phyloP scores from a whole-genome alignment of 2,797 vertebrate genomes.

The Pangasius larnaudii region DNA sequence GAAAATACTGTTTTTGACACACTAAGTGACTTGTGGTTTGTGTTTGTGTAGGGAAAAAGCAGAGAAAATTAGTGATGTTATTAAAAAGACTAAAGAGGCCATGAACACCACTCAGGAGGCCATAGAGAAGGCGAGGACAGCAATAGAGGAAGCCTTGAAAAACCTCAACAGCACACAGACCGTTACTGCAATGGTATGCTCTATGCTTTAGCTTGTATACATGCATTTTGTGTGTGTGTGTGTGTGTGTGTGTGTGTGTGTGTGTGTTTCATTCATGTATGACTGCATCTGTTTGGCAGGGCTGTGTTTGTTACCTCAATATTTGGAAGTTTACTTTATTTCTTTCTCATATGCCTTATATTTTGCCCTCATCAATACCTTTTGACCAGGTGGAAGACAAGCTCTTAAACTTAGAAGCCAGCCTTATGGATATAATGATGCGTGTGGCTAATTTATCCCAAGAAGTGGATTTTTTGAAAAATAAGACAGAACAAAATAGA shows the following conservation, averaged over 20 bases:
- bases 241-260: slow-evolving; percentile 1
- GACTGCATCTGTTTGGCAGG: not conserved
- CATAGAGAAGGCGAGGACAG: slow-evolving; percentile 63
- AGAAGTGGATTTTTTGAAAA: slow-evolving; percentile 69
- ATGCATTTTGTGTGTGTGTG: not conserved
- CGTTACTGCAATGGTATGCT: slow-evolving; percentile 66
- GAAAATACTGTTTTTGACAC: not conserved
- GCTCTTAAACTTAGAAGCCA: slow-evolving; percentile 70
- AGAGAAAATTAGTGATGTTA: slow-evolving; percentile 68
- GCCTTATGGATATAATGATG: slow-evolving; percentile 75
- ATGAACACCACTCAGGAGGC: slow-evolving; percentile 70
- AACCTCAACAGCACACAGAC: slow-evolving; percentile 72
- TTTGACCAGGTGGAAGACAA: slow-evolving; percentile 69
- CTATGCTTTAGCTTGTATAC: not conserved
- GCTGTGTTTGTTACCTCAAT: not conserved
- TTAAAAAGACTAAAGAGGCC: slow-evolving; percentile 63
- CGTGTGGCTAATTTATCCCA: slow-evolving; percentile 74
- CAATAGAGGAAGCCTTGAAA: slow-evolving; percentile 65
- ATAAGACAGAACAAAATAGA: slow-evolving; percentile 70
- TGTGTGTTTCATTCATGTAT: not conserved
- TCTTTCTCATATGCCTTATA: not conserved
- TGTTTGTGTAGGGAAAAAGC: slow-evolving; percentile 71
- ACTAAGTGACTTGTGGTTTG: slow-evolving; percentile 14
- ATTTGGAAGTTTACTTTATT: not conserved
- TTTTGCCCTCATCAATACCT: not conserved